Base-by-base conservation (phyloP, 92 coral and sea anemone genomes). In the Galaxea fascicularis region DNA sequence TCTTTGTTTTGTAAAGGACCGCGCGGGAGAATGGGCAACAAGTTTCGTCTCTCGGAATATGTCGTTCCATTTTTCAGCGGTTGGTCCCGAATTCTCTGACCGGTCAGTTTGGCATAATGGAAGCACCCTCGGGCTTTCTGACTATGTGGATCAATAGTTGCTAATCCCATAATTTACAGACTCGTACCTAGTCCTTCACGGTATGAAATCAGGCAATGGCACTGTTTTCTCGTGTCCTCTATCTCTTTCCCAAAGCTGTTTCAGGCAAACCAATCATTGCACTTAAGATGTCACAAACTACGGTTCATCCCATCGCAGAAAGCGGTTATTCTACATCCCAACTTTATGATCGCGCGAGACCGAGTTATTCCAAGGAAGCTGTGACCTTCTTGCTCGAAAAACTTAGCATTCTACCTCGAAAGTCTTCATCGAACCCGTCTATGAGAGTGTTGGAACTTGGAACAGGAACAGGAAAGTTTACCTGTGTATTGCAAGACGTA, bases 381-480 rank as follows among this genome's bases (percentile, higher is more conserved):
- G 95, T 91, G 66, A 78, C 86, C 58, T 95, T 86, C 67, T 71
- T 95, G 20, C 81, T 95, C 53, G 85, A 89, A 46, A 87, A 91
- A 71, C 72, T 95, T 45, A 93, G 95, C 46, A 93, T 85, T 1
- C 69, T 93, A 27, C 53, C 68, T 21, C 28, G 20, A 4, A 76
- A 62, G 35, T 4, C 60, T 20, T 78, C 76, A 25, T 26, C 78
- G 21, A 74, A 85, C 54, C 79, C 82, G 44, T 87, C 73, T 15
- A 25, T 84, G 30, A 80, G 91, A 6, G 73, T 93, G 27, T 62
- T 93, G 39, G 98, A 95, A 82, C 67, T 93, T 8, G 97, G 98
- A 18, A 79, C 97, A 13, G 98, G 98, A 5, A 95, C 98, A 12
- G 98, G 98, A 31, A 91, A 84, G 73, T 95, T 95, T 31, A 95